Conservation (phyloP, 2,888 invertebrate genomes). For the Cepaea hortensis region DNA sequence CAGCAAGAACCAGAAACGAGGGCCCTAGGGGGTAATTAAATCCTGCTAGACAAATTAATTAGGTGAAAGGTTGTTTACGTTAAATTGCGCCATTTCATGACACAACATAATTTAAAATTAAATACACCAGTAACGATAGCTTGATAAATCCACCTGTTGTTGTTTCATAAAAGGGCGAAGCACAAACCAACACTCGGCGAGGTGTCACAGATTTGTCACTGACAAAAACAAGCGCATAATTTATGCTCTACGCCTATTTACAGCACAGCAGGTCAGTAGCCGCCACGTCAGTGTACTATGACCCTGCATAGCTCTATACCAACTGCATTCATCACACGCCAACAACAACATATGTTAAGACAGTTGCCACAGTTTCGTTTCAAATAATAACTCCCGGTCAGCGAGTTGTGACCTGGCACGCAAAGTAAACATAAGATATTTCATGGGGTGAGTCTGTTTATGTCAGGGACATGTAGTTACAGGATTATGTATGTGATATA, state of each 20-base stretch:
- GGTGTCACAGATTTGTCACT: conserved; percentile 12
- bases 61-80: neutral
- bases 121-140: neutral
- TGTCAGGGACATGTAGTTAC: too few species aligned
- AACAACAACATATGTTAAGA: neutral
- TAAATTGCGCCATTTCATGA: neutral
- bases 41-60: neutral
- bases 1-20: too few species aligned
- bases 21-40: neutral
- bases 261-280: neutral
- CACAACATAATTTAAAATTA: neutral
- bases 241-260: neutral
- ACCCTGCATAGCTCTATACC: too few species aligned
- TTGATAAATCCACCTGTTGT: neutral
- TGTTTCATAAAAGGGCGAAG: too few species aligned
- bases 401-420: neutral
- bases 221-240: conserved; percentile 6
- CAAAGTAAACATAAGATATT: neutral
- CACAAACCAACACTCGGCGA: neutral
- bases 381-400: neutral
- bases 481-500: too few species aligned
- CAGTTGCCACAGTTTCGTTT: neutral
- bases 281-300: too few species aligned
- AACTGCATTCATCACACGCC: neutral
- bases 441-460: too few species aligned